Evolutionary conservation across 30 jellyfish, hydroid and myxozoan genomes (phyloP), one percentile per base, ranked within the genome.

Genomic region (Rhopilema esculentum): DNA sequence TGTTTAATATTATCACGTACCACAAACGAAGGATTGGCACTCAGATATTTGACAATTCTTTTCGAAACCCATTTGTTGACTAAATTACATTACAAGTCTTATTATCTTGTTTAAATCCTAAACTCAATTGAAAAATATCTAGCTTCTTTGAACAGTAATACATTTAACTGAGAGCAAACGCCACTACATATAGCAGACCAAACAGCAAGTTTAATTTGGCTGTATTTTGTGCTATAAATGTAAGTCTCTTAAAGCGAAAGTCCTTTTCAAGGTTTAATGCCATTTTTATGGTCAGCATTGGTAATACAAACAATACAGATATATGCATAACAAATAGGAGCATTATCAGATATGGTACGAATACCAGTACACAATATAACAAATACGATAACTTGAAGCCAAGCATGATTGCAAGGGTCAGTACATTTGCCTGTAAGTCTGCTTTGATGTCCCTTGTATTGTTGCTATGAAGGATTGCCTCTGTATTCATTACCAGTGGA

Each of bases 391-490:
- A 53, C 31, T 85, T 82, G 57, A 71, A 69, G 0, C 98, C 98
- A 17, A 94, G 89, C 12, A 94, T 9, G 40, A 94, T 85, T 16
- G 98, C 96, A 24, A 94, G 67, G 1, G 98, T 94, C 1, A 80
- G 52, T 6, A 89, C 93, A 61, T 91, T 91, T 1, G 95, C 84
- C 57, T 78, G 49, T 30, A n/a, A 64, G 69, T 94, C 98, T 0
- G 91, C 79, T 25, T 78, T 90, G 70, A 83, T 52, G 80, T 94
- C 98, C 7, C 98, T 91, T 8, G 97, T 49, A 66, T 94, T 94
- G 75, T 94, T 94, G 62, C 97, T 82, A 66, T 94, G 98, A 49
- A 94, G 89, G 57, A 94, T 94, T 8, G 98, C 98, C 75, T 94
- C 98, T 1, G 97, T 94, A 70, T 89, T 87, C 93, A 89, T 79